Evolutionary conservation across 2,797 vertebrate species (phyloP), one percentile per base, ranked within the genome.

Genomic region (Podargus strigoides): DNA sequence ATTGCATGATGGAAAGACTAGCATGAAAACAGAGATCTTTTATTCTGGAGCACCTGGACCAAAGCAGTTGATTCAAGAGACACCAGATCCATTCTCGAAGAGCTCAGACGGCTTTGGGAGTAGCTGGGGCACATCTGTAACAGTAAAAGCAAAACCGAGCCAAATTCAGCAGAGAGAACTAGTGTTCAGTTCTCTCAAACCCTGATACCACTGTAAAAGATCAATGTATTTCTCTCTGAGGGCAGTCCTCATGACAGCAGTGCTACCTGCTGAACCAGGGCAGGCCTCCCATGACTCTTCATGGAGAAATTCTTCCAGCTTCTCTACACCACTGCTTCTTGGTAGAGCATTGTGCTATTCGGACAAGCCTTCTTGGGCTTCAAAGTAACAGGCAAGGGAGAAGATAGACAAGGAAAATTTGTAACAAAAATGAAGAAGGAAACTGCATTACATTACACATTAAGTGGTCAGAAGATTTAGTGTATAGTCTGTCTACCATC

Each of bases 321-420:
- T 14, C 46, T 58, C 53, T 73, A 67, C 82, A 64, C 7, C 39
- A 28, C 67, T 32, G 27, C 63, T 76, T 44, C 52, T 63, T 34
- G 34, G n/a, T 36, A 56, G 37, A n/a, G n/a, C n/a, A n/a, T n/a
- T n/a, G n/a, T n/a, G n/a, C 10, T 20, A 64, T 0, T 1, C 5
- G 30, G 41, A 76, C 37, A 52, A 90, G 27, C 14, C 49, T 47
- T 37, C 10, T 0, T 70, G 36, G 44, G 19, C 66, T 85, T 74
- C 39, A 39, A 72, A 88, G 34, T 36, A 92, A 77, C 12, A 82
- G 28, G n/a, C 28, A 52, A 81, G 3, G 23, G 34, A 89, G 37
- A 68, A 83, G 10, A 66, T 4, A 9, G 41, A 69, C 42, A 17
- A 68, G 9, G 27, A 59, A 89, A n/a, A 62, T 6, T 14, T 22